Conservation (phyloP, 2,797 vertebrate genomes). For the Thalassophryne amazonica region DNA sequence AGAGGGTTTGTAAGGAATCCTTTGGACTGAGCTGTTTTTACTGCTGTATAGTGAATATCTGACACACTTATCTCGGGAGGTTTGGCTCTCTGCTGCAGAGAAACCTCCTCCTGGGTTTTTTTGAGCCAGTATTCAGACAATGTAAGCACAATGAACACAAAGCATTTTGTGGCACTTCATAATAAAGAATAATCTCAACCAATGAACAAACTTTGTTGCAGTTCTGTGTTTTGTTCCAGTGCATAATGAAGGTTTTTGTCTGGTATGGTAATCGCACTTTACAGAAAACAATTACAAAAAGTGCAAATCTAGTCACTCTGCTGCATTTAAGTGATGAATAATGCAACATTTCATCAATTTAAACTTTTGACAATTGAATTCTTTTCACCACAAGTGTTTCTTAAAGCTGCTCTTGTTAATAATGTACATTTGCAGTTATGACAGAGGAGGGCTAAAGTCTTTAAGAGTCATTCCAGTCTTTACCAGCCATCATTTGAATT, state of each 20-base stretch:
- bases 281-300: background rate
- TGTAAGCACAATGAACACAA: conserved; percentile 89
- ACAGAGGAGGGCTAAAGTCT: conserved; percentile 29
- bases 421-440: conserved; percentile 23
- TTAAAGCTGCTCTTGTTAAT: conserved; percentile 26
- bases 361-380: conserved; percentile 3
- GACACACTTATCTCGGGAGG: conserved; percentile 76
- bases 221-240: conserved; percentile 43
- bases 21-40: conserved; percentile 82
- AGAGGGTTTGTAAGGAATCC: conserved; percentile 81
- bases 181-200: conserved; percentile 85
- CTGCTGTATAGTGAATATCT: conserved; percentile 79
- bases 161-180: conserved; percentile 88
- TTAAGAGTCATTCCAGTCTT: conserved; percentile 45
- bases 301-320: background rate
- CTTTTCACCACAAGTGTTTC: conserved; percentile 12
- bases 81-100: conserved; percentile 70
- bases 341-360: background rate
- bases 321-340: background rate
- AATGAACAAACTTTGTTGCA: conserved; percentile 55
- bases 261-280: background rate
- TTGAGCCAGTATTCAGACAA: conserved; percentile 86
- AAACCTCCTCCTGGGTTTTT: conserved; percentile 71
- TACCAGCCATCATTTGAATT: conserved; percentile 38
- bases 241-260: conserved; percentile 1